Evolutionary conservation across 2,113 vertebrate species (phyloP).

Genomic region (Vidua macroura): DNA sequence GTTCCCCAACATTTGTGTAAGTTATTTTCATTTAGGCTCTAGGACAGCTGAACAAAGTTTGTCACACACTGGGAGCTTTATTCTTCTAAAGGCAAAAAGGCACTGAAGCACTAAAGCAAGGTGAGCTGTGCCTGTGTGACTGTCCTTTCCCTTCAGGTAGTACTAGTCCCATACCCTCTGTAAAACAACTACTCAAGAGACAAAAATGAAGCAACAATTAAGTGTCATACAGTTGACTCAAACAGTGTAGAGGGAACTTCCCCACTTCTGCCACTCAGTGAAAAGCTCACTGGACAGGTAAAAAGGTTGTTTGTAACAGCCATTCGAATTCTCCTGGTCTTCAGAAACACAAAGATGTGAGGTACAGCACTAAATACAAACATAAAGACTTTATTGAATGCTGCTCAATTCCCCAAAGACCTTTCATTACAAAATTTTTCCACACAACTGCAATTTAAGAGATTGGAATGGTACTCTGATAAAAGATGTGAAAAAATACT

Average conservation of each 20-base stretch:
- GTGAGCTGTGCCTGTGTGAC: background rate
- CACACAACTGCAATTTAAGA: slow-evolving; percentile 80
- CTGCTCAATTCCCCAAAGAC: slow-evolving; percentile 85
- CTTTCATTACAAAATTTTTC: slow-evolving; percentile 90
- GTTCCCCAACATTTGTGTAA: background rate
- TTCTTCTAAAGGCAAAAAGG: background rate
- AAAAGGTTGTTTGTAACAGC: background rate
- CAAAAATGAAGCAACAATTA: background rate
- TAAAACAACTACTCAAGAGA: background rate
- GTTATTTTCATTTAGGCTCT: background rate
- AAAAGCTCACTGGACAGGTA: background rate
- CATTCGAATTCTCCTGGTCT: background rate
- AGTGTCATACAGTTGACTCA: background rate
- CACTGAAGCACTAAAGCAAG: background rate
- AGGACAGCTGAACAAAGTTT: background rate
- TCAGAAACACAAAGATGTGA: slow-evolving; percentile 42
- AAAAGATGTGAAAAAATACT: slow-evolving; percentile 80
- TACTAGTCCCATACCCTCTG: background rate
- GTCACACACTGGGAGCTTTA: background rate
- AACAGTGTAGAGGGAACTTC: background rate
- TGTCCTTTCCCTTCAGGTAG: background rate
- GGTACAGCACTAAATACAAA: slow-evolving; percentile 84
- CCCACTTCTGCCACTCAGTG: rapidly evolving
- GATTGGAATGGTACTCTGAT: slow-evolving; percentile 91
- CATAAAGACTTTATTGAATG: slow-evolving; percentile 95